Evolutionary conservation across 2,797 vertebrate species (phyloP), one percentile per base, ranked within the genome.

Genomic region (Zenarchopterus dispar): DNA sequence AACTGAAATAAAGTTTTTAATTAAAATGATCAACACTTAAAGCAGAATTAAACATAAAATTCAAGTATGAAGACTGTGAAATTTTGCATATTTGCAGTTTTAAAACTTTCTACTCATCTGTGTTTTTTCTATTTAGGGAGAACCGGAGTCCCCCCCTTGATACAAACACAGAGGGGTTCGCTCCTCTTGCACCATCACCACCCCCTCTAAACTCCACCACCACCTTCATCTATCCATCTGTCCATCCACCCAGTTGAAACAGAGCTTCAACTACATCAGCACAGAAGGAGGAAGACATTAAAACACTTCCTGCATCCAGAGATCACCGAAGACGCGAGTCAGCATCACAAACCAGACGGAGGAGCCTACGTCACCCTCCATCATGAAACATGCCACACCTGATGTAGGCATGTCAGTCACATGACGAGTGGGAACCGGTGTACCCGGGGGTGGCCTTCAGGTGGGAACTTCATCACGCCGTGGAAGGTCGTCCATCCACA

Each of bases 61-160:
- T 8, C 28, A 28, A 6, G 28, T 46, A 3, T n/a, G 3, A 2
- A 22, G 11, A 46, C 3, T 22, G 11, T 45, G 2, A 3, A 19
- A 3, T 10, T 13, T 0, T 47, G 45, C 6, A 52, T 23, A 52
- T 23, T 22, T 19, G 44, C 42, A 39, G 39, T 31, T 28, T 28
- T 9, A 0, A 61, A 47, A 19, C 36, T 61, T 59, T 21, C 45
- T 55, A 23, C 15, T 8, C 51, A 41, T 75, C 36, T 67, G 52
- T 76, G 58, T 64, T 78, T 31, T 72, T 75, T 64, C 43, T 77
- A 67, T 84, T 87, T 53, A 67, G 88, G 87, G 81, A 82, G 67
- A 67, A 36, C 52, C 48, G 55, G 66, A 11, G 43, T 52, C 55
- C 69, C 65, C 19, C 8, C n/a, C 10, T 15, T 51, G 53, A 4